These are phyloP conservation scores for Hipparchia sbordonii DNA, from an alignment of 2,888 invertebrate genomes.

Conservation along the genomic window DNA sequence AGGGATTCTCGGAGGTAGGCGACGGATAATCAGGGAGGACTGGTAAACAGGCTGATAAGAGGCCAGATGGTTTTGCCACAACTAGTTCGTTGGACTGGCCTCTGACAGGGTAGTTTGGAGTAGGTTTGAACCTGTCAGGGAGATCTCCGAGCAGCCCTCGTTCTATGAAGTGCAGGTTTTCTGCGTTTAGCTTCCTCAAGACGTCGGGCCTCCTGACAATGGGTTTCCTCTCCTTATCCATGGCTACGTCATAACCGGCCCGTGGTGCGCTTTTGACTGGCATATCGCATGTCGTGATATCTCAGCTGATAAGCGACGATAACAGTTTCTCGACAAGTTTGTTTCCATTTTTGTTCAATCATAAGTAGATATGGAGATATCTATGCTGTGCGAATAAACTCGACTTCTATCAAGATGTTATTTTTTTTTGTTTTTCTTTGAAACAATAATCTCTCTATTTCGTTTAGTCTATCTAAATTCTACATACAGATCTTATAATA, in stretches of 20 bases:
- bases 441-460: not conserved
- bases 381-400: slow-evolving; percentile 12
- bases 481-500: not conserved
- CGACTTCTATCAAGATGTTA: not conserved
- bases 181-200: slow-evolving; percentile 68
- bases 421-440: not conserved
- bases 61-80: slow-evolving; percentile 73
- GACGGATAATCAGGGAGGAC: slow-evolving; percentile 60
- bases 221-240: slow-evolving; percentile 68
- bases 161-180: slow-evolving; percentile 69
- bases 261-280: slow-evolving; percentile 65
- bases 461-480: not conserved
- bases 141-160: slow-evolving; percentile 71
- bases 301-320: slow-evolving; percentile 67
- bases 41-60: slow-evolving; percentile 69
- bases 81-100: slow-evolving; percentile 65
- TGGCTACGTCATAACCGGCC: slow-evolving; percentile 66
- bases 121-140: slow-evolving; percentile 69
- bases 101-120: slow-evolving; percentile 55
- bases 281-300: slow-evolving; percentile 57
- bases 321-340: slow-evolving; percentile 47
- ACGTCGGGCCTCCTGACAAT: slow-evolving; percentile 63
- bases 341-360: slow-evolving; percentile 40
- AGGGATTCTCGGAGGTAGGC: slow-evolving; percentile 46
- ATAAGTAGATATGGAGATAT: slow-evolving; percentile 22